Evolutionary conservation across 2,888 invertebrate genomes (phyloP).

Genomic region (Phrixothrix hirtus): DNA sequence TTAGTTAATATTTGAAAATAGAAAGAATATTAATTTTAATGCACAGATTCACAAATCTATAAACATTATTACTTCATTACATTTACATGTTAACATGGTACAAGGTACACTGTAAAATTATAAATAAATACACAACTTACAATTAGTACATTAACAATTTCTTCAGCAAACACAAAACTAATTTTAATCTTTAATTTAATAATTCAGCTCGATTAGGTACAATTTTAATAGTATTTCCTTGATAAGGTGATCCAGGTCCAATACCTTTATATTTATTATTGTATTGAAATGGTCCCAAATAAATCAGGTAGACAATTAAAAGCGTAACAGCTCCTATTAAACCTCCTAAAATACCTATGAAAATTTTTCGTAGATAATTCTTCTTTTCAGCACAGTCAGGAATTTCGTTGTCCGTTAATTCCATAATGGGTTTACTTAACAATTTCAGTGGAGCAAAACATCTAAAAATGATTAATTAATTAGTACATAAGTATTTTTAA

Average conservation of each 20-base stretch:
- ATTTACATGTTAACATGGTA: no score
- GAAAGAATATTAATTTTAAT: no score
- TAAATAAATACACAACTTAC: no score
- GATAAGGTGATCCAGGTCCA: conserved; percentile 48
- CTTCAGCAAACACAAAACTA: no score
- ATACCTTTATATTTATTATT: conserved; percentile 34
- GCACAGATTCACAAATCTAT: no score
- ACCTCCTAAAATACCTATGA: conserved; percentile 44
- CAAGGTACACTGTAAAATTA: no score
- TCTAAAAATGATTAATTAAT: no score
- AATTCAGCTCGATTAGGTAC: conserved; percentile 10
- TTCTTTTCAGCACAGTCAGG: conserved; percentile 46
- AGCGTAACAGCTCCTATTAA: conserved; percentile 42
- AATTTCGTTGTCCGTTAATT: conserved; percentile 41
- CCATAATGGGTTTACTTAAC: conserved; percentile 39
- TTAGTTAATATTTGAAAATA: no score
- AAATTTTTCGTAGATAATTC: conserved; percentile 43
- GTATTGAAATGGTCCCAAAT: conserved; percentile 38
- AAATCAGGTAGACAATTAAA: conserved; percentile 48
- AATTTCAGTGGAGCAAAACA: conserved; percentile 44
- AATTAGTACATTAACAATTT: no score
- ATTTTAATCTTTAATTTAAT: conserved; percentile 1
- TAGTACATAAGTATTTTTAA: no score
- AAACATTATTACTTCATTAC: no score
- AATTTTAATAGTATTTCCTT: conserved; percentile 24